Evolutionary conservation across 2,113 vertebrate genomes (phyloP), one percentile per base, ranked within the genome.

Genomic region (Verasper variegatus): DNA sequence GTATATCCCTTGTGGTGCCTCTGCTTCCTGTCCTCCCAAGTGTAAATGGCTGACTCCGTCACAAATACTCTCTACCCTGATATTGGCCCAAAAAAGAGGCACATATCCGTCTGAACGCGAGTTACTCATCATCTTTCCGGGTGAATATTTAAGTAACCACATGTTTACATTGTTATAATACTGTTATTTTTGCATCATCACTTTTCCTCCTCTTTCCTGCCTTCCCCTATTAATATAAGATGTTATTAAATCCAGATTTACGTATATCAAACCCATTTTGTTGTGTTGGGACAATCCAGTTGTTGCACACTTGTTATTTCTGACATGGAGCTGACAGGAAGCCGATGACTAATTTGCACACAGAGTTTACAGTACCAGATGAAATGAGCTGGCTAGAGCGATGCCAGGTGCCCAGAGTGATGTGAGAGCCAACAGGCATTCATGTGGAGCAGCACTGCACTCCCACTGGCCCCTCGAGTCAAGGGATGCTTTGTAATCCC

Each of bases 401-500:
- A 64, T 55, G 63, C 76, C 81, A 87, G 78, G 65, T 78, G 77
- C 73, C 70, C 74, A 27, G 62, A 68, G 75, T n/a, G 27, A 24
- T 51, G 70, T 21, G 20, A 65, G 68, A 83, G 71, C 68, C 71
- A 61, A 23, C 37, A 51, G 61, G 76, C 67, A 61, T 80, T 89
- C 60, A 76, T 31, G 81, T 76, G 72, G 31, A 65, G 71, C 73
- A 17, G 67, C 2, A 10, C 37, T 56, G 40, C 68, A 35, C 78
- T 76, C 80, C 77, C 71, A 40, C 12, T 27, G n/a, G n/a, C 71
- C 71, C 47, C 80, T 80, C 58, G 55, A 86, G 78, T 88, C 81
- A 89, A 89, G 76, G 24, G 7, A 68, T 63, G 81, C 81, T 86
- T 86, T 89, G 84, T 82, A 83, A 89, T 83, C 55, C 69, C 71